Evolutionary conservation across 2,888 invertebrate species (phyloP).

Genomic region (Allolobophora icterica): DNA sequence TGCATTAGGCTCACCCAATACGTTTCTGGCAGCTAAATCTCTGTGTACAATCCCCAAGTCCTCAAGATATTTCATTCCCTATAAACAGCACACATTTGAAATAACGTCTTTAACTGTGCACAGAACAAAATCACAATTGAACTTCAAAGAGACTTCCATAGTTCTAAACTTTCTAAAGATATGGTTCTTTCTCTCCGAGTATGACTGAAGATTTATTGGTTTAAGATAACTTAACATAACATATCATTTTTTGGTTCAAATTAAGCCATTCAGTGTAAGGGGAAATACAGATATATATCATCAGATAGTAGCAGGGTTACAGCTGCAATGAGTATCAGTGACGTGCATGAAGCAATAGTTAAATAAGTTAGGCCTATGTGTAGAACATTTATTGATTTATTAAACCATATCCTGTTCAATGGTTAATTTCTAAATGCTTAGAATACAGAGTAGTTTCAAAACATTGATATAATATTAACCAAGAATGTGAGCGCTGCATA

Average conservation of each 20-base stretch:
- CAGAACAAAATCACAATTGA: background rate
- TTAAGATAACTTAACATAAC: no score
- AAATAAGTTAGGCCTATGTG: no score
- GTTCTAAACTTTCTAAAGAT: conserved; percentile 64
- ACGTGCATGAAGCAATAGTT: no score
- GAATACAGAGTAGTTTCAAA: no score
- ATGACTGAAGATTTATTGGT: background rate
- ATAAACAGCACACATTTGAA: background rate
- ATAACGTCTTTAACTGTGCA: background rate
- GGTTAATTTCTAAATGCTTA: background rate
- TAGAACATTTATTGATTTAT: background rate
- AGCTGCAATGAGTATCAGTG: no score
- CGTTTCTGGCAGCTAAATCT: conserved; percentile 38
- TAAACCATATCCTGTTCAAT: background rate
- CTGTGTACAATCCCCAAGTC: conserved; percentile 37
- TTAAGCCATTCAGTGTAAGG: no score
- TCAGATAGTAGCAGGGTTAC: no score
- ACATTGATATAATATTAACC: no score
- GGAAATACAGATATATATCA: no score
- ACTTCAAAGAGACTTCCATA: background rate
- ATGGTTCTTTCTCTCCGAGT: background rate
- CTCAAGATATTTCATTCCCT: conserved; percentile 41
- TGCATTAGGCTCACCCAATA: conserved; percentile 26
- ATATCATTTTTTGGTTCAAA: no score
- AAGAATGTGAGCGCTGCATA: no score